Conservation (phyloP, 1,140 invertebrate species). For the Magallana gigas region DNA sequence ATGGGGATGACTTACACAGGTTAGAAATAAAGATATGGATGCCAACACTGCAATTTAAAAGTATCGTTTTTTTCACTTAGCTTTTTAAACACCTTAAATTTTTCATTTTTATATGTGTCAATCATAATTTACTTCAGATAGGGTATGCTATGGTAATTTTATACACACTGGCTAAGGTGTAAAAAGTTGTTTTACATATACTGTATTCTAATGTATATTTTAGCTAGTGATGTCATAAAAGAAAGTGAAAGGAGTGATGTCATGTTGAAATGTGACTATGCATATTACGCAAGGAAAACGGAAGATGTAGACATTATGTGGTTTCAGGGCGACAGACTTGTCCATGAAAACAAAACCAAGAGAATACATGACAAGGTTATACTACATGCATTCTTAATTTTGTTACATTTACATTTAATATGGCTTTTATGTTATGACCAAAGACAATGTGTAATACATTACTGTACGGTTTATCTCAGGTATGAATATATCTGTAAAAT, state of each 20-base stretch:
- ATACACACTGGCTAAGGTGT: neutral
- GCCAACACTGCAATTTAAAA: too few species aligned
- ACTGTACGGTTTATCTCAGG: neutral
- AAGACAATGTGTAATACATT: neutral
- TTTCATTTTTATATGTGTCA: neutral
- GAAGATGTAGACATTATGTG: slow-evolving; percentile 8
- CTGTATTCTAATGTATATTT: neutral
- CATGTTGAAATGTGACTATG: slow-evolving; percentile 23
- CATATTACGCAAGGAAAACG: neutral
- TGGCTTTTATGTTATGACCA: too few species aligned
- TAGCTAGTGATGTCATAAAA: neutral
- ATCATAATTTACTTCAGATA: neutral
- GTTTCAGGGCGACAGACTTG: neutral
- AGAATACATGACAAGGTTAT: slow-evolving; percentile 16
- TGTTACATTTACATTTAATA: too few species aligned
- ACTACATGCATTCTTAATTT: too few species aligned
- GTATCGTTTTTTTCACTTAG: neutral
- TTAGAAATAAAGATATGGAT: neutral
- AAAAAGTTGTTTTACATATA: neutral
- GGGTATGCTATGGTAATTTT: too few species aligned
- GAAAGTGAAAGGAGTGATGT: slow-evolving; percentile 15
- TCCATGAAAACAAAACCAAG: neutral
- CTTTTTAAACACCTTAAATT: neutral
- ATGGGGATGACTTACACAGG: slow-evolving; percentile 4
- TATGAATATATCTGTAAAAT: neutral